phyloP scores from a whole-genome alignment of 2,797 vertebrate genomes.

The Chromis chromis region DNA sequence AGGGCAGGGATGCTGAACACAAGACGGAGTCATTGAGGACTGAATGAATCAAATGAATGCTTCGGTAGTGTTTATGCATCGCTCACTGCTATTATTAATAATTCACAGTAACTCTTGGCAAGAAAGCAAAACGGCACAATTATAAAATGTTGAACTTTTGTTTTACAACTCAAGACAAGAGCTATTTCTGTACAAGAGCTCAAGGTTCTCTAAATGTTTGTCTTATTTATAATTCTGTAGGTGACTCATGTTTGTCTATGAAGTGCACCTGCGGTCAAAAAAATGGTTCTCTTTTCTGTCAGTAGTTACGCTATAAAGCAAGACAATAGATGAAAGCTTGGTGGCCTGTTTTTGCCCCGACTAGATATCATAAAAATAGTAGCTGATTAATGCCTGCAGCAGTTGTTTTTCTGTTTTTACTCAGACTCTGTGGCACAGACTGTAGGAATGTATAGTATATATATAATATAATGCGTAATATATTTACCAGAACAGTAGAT shows the following conservation, averaged over 20 bases:
- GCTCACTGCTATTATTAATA: background rate
- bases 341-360: background rate
- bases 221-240: no score
- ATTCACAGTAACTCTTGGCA: slow-evolving; percentile 1
- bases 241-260: background rate
- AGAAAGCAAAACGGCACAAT: background rate
- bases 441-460: no score
- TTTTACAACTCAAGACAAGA: background rate
- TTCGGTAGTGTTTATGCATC: background rate
- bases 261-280: background rate
- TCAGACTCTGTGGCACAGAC: background rate
- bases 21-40: slow-evolving; percentile 4
- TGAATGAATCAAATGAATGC: slow-evolving; percentile 16
- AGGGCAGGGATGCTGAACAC: background rate
- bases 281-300: background rate
- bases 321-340: background rate
- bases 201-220: no score
- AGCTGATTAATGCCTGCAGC: slow-evolving; percentile 4
- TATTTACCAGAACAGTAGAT: no score
- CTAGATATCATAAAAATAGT: slow-evolving; percentile 21
- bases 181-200: background rate
- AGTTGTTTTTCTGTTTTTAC: slow-evolving; percentile 3
- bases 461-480: no score
- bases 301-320: slow-evolving; percentile 8
- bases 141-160: background rate